Evolutionary conservation across 2,888 invertebrate genomes (phyloP), one percentile per base, ranked within the genome.

Genomic region (Drymonia ruficornis): DNA sequence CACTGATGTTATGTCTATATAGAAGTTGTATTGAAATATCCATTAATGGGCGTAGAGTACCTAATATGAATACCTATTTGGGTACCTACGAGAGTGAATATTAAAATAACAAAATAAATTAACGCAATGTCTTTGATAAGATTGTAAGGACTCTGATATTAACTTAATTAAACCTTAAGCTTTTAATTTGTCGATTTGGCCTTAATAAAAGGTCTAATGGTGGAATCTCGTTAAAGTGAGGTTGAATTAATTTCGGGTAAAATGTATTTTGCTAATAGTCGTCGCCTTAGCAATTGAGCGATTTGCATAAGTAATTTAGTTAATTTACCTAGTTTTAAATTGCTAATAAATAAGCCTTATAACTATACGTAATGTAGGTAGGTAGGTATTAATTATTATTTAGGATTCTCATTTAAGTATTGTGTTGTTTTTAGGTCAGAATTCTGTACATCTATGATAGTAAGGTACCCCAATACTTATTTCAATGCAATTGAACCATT

Each of bases 171-270:
- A 76, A 69, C 72, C 69, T 67, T 76, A 74, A 77, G 75, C 76
- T 76, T 78, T 78, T 76, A 78, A 76, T 79, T 74, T 75, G 70
- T 72, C 65, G 64, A 76, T 77, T 74, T 74, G 72, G 74, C 65
- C 56, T 66, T 79, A 78, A 79, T 77, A 75, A 76, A 75, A 79
- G 74, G 75, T 69, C 67, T 78, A 73, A 78, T 74, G 72, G 72
- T 65, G 59, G 63, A 68, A 65, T 68, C 65, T 62, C 60, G 70
- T 74, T 73, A 64, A 65, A 74, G 73, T 73, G 73, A 69, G 72
- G 65, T 63, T 69, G 61, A 69, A 65, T 61, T 67, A 75, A 74
- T 74, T 69, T 63, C 54, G 56, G 53, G 61, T 68, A 67, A 67
- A 76, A 70, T 63, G 68, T 71, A 74, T 65, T 65, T 67, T 65